Base-by-base conservation (phyloP, 92 coral and sea anemone species). In the Siderastrea radians region DNA sequence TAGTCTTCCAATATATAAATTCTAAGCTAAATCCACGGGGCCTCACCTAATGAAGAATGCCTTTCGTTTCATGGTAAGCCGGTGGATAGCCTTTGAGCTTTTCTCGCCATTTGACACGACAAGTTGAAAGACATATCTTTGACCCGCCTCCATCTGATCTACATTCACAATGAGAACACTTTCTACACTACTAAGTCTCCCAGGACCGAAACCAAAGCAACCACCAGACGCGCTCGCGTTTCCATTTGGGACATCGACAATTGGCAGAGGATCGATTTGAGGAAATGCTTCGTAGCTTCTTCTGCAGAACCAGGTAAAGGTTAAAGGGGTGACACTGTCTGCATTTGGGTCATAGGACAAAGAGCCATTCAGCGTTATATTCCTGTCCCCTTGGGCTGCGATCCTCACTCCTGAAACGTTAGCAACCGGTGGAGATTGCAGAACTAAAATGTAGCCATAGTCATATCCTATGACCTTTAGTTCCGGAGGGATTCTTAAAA, bases 331-430 rank as follows among this genome's bases (percentile, higher is more conserved):
- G 38, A 26, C 38, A 26, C 38, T 26, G 38, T 26, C 38, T 26
- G 38, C 38, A 26, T 26, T 26, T 26, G 38, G 38, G 38, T 26
- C 52, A 53, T 17, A n/a, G 81, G 14, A 50, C 62, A 26, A 26
- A 26, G 38, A 26, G 38, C 38, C 38, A 26, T 26, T 26, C 38
- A 26, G 38, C 38, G 38, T 26, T 26, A 26, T 26, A 26, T 26
- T 48, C 45, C 91, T 83, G 17, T 80, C 72, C 54, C 87, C 87
- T 81, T 74, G 75, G 3, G 68, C 74, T 61, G 52, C 61, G 6
- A 51, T 11, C 45, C 61, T 49, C 1, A 73, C 81, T 4, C 91
- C 91, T 38, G 49, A 66, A 71, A 88, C 48, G 44, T 49, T 66
- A 8, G 87, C 80, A 7, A 81, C 87, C 8, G 79, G 68, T 12